These are phyloP conservation scores for Tautogolabrus adspersus DNA, from an alignment of 2,113 vertebrate genomes.

Conservation along the genomic window DNA sequence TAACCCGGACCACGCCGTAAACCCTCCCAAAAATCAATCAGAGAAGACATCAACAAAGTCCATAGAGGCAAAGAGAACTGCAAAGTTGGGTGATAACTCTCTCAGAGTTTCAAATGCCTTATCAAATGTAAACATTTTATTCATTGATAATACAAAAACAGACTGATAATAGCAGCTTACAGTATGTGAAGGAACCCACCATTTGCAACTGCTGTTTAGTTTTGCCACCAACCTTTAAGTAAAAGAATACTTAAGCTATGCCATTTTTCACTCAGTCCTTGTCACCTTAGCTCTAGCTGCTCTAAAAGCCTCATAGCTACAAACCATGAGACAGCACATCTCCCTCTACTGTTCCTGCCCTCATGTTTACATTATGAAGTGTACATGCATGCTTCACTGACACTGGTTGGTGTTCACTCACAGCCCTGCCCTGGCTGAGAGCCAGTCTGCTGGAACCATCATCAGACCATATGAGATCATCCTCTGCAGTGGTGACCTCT, in stretches of 20 bases:
- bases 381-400: constrained; percentile 50
- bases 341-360: constrained; percentile 11
- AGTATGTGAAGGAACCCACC: neutral
- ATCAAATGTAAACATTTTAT: too few species aligned
- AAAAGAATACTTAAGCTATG: neutral
- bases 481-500: constrained; percentile 75
- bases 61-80: neutral
- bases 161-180: neutral
- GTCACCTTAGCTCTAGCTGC: neutral
- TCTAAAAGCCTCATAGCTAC: neutral
- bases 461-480: constrained; percentile 76
- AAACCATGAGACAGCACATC: constrained; percentile 12
- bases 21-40: neutral
- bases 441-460: constrained; percentile 61
- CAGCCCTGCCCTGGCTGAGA: constrained; percentile 41
- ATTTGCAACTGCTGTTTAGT: too few species aligned
- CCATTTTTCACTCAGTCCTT: neutral
- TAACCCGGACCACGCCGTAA: neutral
- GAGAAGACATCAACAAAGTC: too few species aligned
- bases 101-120: neutral
- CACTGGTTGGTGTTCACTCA: constrained; percentile 11
- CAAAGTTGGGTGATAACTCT: constrained; percentile 11
- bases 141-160: neutral
- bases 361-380: constrained; percentile 51
- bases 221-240: too few species aligned